Conservation (phyloP, 2,113 vertebrate species). For the Alethe castanea region DNA sequence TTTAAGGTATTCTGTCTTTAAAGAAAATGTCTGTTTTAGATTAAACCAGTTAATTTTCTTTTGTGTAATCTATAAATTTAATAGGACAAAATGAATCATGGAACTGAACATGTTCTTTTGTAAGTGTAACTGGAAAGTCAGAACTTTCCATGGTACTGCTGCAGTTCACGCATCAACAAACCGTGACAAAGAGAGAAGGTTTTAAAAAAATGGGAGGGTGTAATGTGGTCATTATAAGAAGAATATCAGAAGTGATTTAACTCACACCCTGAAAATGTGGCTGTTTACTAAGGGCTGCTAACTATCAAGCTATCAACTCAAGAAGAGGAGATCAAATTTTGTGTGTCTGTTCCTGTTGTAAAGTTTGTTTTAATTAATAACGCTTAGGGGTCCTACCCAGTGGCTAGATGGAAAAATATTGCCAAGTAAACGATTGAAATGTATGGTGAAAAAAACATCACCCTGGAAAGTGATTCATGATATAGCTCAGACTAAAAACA, state of each 20-base stretch:
- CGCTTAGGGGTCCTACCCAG: background rate
- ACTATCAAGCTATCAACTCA: background rate
- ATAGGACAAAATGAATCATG: background rate
- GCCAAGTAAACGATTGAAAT: background rate
- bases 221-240: background rate
- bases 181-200: background rate
- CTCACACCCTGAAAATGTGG: background rate
- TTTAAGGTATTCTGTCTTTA: background rate
- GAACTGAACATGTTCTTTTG: background rate
- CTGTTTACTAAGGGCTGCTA: background rate
- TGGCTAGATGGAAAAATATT: background rate
- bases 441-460: background rate
- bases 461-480: background rate
- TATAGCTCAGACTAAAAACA: background rate
- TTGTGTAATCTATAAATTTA: background rate
- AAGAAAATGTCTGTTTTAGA: background rate
- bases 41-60: background rate
- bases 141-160: background rate
- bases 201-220: fast-evolving
- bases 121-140: background rate
- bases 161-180: background rate
- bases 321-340: background rate
- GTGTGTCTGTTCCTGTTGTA: background rate
- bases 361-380: background rate
- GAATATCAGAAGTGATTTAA: background rate